A percentile compares a stretch with the other conserved stretches of the same genome.
phyloP scores from a whole-genome alignment of 2,113 vertebrate species.

The Antidorcas marsupialis region DNA sequence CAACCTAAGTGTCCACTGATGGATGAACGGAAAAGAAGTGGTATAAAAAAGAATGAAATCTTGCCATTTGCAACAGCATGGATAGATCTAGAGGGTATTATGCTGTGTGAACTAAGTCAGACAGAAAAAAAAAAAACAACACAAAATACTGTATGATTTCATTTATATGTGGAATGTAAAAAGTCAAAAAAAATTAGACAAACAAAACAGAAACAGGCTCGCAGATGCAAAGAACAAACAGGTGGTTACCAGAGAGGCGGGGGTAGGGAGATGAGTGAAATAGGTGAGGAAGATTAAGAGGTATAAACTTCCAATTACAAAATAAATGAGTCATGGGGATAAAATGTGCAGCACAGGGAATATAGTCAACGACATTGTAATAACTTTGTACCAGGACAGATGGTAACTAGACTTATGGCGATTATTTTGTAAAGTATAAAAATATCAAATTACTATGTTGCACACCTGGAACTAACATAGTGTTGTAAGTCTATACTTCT shows the following conservation, averaged over 20 bases:
- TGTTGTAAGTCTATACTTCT: not conserved
- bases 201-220: not conserved
- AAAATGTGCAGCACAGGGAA: not conserved
- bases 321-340: not conserved
- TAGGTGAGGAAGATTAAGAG: not conserved
- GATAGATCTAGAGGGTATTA: not conserved
- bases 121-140: not conserved
- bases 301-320: not conserved
- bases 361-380: not conserved
- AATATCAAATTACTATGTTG: not conserved
- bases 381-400: not conserved
- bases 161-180: not conserved
- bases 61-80: not conserved
- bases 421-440: not conserved
- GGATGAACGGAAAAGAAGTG: not conserved
- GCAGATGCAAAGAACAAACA: not conserved
- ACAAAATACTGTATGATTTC: not conserved
- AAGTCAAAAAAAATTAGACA: not conserved
- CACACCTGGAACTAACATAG: not conserved
- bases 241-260: not conserved
- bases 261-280: not conserved
- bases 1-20: not conserved
- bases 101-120: not conserved
- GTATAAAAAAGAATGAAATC: not conserved
- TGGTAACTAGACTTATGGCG: not conserved